Percentiles rank a stretch among this genome's conserved stretches.
phyloP scores from a whole-genome alignment of 2,888 invertebrate species.

The Aethes cnicana region DNA sequence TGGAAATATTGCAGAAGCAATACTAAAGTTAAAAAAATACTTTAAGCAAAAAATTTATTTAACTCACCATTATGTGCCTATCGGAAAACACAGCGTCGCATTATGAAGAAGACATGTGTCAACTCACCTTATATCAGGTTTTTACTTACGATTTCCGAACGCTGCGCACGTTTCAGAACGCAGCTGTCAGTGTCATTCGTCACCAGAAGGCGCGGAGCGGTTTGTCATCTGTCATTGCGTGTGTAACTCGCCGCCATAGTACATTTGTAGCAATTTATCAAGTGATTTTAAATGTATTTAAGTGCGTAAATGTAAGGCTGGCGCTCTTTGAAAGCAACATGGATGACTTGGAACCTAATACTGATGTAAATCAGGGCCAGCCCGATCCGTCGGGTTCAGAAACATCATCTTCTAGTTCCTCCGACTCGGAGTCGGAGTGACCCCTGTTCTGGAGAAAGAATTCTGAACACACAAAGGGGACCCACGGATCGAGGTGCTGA shows the following conservation, averaged over 20 bases:
- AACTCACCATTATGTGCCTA: not conserved
- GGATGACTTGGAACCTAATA: not conserved
- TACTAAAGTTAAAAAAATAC: too few species aligned
- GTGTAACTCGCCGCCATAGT: too few species aligned
- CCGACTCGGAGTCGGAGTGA: conserved; percentile 5
- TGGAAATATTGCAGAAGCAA: too few species aligned
- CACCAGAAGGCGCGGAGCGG: too few species aligned
- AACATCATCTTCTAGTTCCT: not conserved
- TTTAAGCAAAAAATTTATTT: too few species aligned
- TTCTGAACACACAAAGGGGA: not conserved
- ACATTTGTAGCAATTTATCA: not conserved
- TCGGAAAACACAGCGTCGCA: conserved; percentile 4
- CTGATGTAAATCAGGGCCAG: not conserved
- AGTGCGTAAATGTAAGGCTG: not conserved
- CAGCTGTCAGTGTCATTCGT: too few species aligned
- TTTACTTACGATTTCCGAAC: too few species aligned
- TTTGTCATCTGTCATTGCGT: too few species aligned
- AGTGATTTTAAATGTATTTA: not conserved
- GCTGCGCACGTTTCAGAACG: too few species aligned
- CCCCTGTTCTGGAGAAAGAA: not conserved
- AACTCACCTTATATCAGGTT: not conserved
- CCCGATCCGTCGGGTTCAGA: not conserved
- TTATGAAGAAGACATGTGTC: conserved; percentile 2
- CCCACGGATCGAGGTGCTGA: not conserved
- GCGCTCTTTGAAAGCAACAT: not conserved